Evolutionary conservation across 2,113 vertebrate genomes (phyloP), one percentile per base, ranked within the genome.

Genomic region (Crotalus viridis): DNA sequence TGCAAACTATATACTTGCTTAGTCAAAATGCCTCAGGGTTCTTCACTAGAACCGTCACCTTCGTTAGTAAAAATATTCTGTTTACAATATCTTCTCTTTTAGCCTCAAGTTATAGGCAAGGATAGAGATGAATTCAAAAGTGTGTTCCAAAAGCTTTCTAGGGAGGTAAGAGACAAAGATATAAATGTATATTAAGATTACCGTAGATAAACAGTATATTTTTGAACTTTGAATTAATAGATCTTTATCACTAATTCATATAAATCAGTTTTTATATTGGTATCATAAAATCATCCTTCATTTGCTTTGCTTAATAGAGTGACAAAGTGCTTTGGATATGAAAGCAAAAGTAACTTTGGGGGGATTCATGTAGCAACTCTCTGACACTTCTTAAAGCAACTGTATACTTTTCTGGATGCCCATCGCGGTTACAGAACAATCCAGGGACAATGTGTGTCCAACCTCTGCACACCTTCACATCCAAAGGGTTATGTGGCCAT

Each of bases 91-190:
- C 4, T 96, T 92, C 94, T 94, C 87, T 96, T 91, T 91, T 93
- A 99, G 99, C 98, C 98, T 61, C 93, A 51, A 0, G 97, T 98
- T 0, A 17, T 95, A 0, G 98, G 98, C 0, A 87, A 69, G 22
- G 97, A 98, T 0, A 95, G 97, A 92, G 98, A 95, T 3, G 96
- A 96, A 81, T 98, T 99, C 97, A 97, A 96, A 95, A 96, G 89
- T 15, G 96, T 99, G 61, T 98, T 98, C 91, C 48, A 95, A 28
- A 98, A 98, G 94, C 97, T 98, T 3, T 97, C 97, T 0, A 98
- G 98, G 97, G 93, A 95, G 91, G 98, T 99, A 95, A 96, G 98
- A 94, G 86, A 26, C 92, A 91, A 90, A 90, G 39, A 21, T 74
- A 59, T 43, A 55, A 55, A 91, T 91, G 21, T 24, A 81, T 39